These are phyloP conservation scores for Drosophila subquinaria DNA, from an alignment of 2,888 invertebrate genomes.

Conservation along the genomic window DNA sequence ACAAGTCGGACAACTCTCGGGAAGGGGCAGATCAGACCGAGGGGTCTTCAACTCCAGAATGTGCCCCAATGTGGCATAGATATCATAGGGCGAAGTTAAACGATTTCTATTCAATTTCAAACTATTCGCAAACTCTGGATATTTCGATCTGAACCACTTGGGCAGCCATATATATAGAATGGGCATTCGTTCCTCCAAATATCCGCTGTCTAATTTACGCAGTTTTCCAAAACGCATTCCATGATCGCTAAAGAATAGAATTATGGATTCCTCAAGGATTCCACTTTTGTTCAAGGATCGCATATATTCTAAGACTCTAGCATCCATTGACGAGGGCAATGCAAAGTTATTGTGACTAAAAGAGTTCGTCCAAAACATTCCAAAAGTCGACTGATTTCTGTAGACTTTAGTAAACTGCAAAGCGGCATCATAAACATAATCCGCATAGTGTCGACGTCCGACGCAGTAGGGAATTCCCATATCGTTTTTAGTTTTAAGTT, in stretches of 20 bases:
- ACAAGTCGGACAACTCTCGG: slow-evolving; percentile 88
- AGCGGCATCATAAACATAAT: slow-evolving; percentile 89
- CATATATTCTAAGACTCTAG: slow-evolving; percentile 87
- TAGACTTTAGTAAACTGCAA: slow-evolving; percentile 89
- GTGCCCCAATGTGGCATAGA: slow-evolving; percentile 56
- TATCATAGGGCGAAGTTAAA: slow-evolving; percentile 85
- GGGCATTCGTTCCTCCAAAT: slow-evolving; percentile 92
- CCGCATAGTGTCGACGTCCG: slow-evolving; percentile 88
- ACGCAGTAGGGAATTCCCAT: slow-evolving; percentile 87
- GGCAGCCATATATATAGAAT: slow-evolving; percentile 90
- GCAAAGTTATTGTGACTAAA: slow-evolving; percentile 90
- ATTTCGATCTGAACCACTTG: slow-evolving; percentile 87
- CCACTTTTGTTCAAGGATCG: slow-evolving; percentile 87
- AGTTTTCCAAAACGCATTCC: slow-evolving; percentile 91
- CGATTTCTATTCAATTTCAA: slow-evolving; percentile 88
- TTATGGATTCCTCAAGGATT: slow-evolving; percentile 88
- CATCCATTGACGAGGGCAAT: slow-evolving; percentile 89
- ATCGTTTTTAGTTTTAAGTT: slow-evolving; percentile 85
- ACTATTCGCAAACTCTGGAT: slow-evolving; percentile 86
- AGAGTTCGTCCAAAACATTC: slow-evolving; percentile 92
- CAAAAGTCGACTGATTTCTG: slow-evolving; percentile 88
- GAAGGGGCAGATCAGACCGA: slow-evolving; percentile 32
- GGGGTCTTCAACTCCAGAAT: slow-evolving; percentile 53
- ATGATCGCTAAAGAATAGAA: slow-evolving; percentile 92
- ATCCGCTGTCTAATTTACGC: slow-evolving; percentile 89